phyloP scores from a whole-genome alignment of 1,140 invertebrate species.

The Lepidurus apus region DNA sequence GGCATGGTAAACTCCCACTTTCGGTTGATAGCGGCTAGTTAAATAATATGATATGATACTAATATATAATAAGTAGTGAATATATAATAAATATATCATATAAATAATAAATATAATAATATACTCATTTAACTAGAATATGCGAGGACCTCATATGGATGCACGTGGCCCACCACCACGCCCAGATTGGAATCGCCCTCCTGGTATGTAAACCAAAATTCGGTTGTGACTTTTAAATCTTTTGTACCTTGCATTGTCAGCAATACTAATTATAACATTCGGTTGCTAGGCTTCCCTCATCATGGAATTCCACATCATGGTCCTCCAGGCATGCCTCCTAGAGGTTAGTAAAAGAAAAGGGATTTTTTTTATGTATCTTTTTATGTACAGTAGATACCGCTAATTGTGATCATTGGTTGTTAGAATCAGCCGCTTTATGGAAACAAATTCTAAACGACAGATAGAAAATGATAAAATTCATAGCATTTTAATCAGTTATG shows the following conservation, averaged over 20 bases:
- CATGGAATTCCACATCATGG: slow-evolving; percentile 41
- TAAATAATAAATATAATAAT: slow-evolving; percentile 14
- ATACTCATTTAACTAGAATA: slow-evolving; percentile 31
- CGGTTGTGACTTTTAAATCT: too few species aligned
- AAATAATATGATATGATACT: too few species aligned
- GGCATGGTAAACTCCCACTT: slow-evolving; percentile 34
- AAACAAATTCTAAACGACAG: too few species aligned
- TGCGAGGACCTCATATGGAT: slow-evolving; percentile 47
- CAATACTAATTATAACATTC: slow-evolving; percentile 35
- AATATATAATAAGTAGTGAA: too few species aligned
- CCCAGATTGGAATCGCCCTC: slow-evolving; percentile 72
- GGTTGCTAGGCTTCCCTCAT: slow-evolving; percentile 28
- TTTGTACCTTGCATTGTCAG: neutral
- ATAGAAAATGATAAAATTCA: too few species aligned
- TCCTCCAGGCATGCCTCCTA: slow-evolving; percentile 48
- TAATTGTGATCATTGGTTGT: too few species aligned
- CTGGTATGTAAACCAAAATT: slow-evolving; percentile 41
- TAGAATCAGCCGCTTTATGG: too few species aligned
- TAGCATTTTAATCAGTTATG: too few species aligned
- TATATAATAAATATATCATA: too few species aligned
- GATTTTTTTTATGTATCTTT: neutral
- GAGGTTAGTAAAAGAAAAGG: neutral
- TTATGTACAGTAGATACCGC: neutral
- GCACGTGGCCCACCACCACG: slow-evolving; percentile 55
- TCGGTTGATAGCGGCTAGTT: too few species aligned